Base-by-base conservation (phyloP, 2,113 vertebrate genomes). In the Scomber colias region DNA sequence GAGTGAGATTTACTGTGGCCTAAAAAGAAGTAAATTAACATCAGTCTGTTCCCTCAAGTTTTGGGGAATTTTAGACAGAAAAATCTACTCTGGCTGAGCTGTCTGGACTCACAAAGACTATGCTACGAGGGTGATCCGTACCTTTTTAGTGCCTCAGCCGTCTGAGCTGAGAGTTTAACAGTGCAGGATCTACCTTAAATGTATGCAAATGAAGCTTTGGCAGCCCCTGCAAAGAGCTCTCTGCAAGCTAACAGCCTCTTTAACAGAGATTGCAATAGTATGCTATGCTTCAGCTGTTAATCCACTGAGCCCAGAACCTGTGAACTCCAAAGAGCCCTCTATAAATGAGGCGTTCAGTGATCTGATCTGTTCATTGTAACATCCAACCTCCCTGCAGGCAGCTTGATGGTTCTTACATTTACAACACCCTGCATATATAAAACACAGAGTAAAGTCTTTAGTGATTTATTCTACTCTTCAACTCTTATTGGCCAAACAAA, bases 231-330 rank as follows among this genome's bases (percentile, higher is more conserved):
- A 60, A 68, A 71, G 60, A 69, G 51, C n/a, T 2, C 3, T 1
- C 4, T 59, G 77, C 56, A 79, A 72, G 67, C 19, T 76, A 86
- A 79, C 24, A 19, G 44, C 79, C 79, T 81, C 46, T 79, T 77
- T 40, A 75, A 46, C 48, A 65, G 1, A 16, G 19, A 40, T 24
- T 48, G n/a, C 59, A 75, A 50, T 0, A 17, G 11, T 13, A 31
- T 35, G 24, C 13, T 13, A 31, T 35, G 24, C 13, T 56, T 79
- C 11, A 31, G 27, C 60, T 81, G 60, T 16, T 63, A 45, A 62
- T 71, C 55, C 31, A 66, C 2, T 0, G 5, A 46, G 64, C 63
- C 57, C 10, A 21, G 21, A 45, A 79, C 10, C 62, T 0, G 3
- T 19, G 40, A 64, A 59, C 75, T 68, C 45, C 30, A 71, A 27